Percentiles rank a stretch among this genome's conserved stretches.
These are phyloP conservation scores for Sebastiscus tertius DNA, from an alignment of 2,797 vertebrate species.

Conservation along the genomic window DNA sequence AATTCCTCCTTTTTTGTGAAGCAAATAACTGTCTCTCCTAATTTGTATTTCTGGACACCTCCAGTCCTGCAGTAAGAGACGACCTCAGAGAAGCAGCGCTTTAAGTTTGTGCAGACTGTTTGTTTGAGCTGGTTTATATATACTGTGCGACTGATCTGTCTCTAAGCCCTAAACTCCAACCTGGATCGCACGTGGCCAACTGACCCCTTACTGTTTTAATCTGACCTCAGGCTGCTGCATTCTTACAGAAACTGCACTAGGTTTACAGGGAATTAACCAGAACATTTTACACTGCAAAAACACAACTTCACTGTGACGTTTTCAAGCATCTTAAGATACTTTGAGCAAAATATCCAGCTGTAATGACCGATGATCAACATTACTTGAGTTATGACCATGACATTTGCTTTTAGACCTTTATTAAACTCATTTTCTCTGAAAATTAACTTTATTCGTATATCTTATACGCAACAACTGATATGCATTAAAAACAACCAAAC, in stretches of 20 bases:
- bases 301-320: not conserved
- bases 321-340: not conserved
- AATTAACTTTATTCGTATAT: not conserved
- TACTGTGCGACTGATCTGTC: conserved; percentile 62
- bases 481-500: not conserved
- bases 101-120: conserved; percentile 8
- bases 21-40: not conserved
- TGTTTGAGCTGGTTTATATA: conserved; percentile 76
- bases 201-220: conserved; percentile 65
- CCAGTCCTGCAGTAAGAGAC: not conserved
- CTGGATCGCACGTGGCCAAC: conserved; percentile 53
- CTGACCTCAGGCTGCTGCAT: conserved; percentile 63
- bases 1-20: not conserved
- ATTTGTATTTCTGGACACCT: not conserved
- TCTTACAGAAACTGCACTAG: conserved; percentile 17
- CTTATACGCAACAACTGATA: not conserved
- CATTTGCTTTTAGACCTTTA: not conserved
- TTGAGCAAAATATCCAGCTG: not conserved
- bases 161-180: conserved; percentile 58
- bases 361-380: not conserved
- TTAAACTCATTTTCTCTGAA: not conserved
- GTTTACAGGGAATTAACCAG: conserved; percentile 27
- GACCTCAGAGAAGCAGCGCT: not conserved
- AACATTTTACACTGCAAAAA: not conserved
- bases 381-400: not conserved